Evolutionary conservation across 2,113 vertebrate genomes (phyloP).

Genomic region (Rallus limicola): DNA sequence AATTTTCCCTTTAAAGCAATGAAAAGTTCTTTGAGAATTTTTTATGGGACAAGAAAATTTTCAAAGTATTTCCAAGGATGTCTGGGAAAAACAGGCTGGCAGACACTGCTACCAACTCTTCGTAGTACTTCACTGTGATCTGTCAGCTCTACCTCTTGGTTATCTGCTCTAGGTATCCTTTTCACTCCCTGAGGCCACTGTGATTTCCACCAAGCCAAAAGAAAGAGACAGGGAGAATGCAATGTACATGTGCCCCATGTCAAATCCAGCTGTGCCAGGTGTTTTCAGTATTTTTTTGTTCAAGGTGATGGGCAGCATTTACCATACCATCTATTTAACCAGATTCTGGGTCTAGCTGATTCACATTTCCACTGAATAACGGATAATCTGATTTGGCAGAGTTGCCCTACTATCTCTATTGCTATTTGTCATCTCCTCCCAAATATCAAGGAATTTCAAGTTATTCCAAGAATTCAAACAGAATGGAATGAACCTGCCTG

Average conservation of each 20-base stretch:
- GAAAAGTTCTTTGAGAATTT: neutral
- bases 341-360: neutral
- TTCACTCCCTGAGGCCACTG: neutral
- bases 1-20: neutral
- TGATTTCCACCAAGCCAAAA: neutral
- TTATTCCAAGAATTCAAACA: neutral
- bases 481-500: neutral
- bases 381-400: neutral
- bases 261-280: constrained; percentile 12
- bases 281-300: neutral
- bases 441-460: neutral
- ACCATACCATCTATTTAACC: neutral
- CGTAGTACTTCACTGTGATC: neutral
- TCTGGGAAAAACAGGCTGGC: neutral
- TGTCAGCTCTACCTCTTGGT: neutral
- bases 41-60: neutral
- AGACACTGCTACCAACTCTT: neutral
- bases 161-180: neutral
- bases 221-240: neutral
- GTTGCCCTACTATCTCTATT: neutral
- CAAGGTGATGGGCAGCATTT: neutral
- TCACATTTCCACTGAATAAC: neutral
- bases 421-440: neutral
- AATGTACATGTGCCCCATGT: neutral
- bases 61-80: neutral